A percentile compares a stretch with the other conserved stretches of the same genome.
These are phyloP conservation scores for Andrena minutula DNA, from an alignment of 2,888 invertebrate genomes.

Conservation along the genomic window DNA sequence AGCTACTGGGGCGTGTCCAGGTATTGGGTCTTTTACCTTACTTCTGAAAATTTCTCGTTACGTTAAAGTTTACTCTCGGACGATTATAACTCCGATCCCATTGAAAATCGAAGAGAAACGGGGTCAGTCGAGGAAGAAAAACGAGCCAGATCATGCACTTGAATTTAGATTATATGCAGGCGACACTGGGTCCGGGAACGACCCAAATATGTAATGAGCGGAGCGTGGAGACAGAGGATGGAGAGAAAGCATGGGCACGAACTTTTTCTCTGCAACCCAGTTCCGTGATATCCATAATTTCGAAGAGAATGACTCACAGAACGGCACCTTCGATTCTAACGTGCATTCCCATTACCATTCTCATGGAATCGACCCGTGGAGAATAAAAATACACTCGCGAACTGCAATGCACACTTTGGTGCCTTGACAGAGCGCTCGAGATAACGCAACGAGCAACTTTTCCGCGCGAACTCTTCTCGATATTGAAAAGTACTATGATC, in stretches of 20 bases:
- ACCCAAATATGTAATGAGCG: slow-evolving; percentile 8
- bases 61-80: background rate
- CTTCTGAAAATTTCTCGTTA: no score
- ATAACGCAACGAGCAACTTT: background rate
- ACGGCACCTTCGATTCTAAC: slow-evolving; percentile 26
- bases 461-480: background rate
- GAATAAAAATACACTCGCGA: background rate
- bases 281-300: slow-evolving; percentile 21
- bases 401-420: slow-evolving; percentile 8
- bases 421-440: slow-evolving; percentile 11
- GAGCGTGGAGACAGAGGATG: background rate
- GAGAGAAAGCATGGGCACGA: background rate
- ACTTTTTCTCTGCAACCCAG: slow-evolving; percentile 10
- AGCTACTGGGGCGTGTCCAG: no score
- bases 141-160: background rate
- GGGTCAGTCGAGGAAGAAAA: no score
- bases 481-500: no score
- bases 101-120: background rate
- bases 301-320: slow-evolving; percentile 11
- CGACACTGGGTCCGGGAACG: background rate
- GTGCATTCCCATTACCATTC: slow-evolving; percentile 23
- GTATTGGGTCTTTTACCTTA: no score
- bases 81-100: background rate
- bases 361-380: slow-evolving; percentile 1
- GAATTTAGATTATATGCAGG: background rate